Evolutionary conservation across 2,113 vertebrate species (phyloP).

Genomic region (Semicossyphus pulcher): DNA sequence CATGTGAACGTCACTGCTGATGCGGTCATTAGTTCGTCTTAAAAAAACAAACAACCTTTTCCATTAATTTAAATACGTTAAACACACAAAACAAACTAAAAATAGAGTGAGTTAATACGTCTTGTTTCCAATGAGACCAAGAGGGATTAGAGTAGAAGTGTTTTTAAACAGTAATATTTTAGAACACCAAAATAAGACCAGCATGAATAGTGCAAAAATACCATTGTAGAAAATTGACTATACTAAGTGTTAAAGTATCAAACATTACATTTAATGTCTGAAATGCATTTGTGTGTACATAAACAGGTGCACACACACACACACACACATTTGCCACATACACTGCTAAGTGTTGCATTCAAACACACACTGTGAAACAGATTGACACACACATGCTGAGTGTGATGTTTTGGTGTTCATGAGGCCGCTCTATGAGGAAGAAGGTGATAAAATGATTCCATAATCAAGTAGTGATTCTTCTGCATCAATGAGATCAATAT

Average conservation of each 20-base stretch:
- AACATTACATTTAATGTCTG: neutral
- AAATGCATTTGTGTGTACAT: neutral
- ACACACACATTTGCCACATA: neutral
- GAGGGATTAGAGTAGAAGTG: neutral
- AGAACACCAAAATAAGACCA: neutral
- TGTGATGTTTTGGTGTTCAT: constrained; percentile 41
- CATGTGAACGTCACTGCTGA: constrained; percentile 74
- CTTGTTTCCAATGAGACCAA: constrained; percentile 13
- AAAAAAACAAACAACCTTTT: constrained; percentile 17
- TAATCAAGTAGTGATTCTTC: constrained; percentile 62
- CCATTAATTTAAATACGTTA: constrained; percentile 8
- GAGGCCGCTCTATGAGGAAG: constrained; percentile 16
- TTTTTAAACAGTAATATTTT: constrained; percentile 1
- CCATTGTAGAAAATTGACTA: neutral
- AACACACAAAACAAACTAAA: constrained; percentile 33
- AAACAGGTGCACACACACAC: neutral
- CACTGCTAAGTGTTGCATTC: neutral
- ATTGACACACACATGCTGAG: neutral
- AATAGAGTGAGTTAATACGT: constrained; percentile 23
- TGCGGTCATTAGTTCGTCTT: constrained; percentile 61
- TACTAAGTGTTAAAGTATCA: neutral
- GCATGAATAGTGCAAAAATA: neutral
- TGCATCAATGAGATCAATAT: constrained; percentile 48
- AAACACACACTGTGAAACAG: constrained; percentile 1
- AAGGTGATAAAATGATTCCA: constrained; percentile 30